Percentiles rank a stretch among this genome's conserved stretches.
phyloP scores from a whole-genome alignment of 2,113 vertebrate species.

The Thymallus thymallus region DNA sequence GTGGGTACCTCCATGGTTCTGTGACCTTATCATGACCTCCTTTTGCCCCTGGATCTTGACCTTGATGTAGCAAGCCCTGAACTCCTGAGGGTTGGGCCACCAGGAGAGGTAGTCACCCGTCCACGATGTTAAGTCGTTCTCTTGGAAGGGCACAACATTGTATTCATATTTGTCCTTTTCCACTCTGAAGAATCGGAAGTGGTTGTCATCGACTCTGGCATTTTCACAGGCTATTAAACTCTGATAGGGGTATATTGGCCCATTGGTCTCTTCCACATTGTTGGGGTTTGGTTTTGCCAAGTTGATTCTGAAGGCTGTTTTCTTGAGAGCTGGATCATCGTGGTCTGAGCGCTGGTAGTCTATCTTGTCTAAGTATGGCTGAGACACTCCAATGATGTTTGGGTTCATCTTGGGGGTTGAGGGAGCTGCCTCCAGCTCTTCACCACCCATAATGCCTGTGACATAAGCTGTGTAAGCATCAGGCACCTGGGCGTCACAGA shows the following conservation, averaged over 20 bases:
- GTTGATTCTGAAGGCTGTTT: constrained; percentile 89
- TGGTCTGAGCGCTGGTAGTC: constrained; percentile 89
- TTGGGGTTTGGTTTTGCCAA: constrained; percentile 88
- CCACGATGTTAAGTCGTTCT: constrained; percentile 89
- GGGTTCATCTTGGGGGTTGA: constrained; percentile 85
- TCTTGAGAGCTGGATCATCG: constrained; percentile 83
- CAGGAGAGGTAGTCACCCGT: constrained; percentile 89
- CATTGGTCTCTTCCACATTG: constrained; percentile 81
- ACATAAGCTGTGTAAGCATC: constrained; percentile 91
- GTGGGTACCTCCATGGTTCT: constrained; percentile 85
- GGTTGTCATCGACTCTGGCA: constrained; percentile 80
- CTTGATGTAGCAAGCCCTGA: constrained; percentile 94
- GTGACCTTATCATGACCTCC: constrained; percentile 90
- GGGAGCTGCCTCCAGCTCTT: constrained; percentile 91
- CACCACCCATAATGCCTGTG: constrained; percentile 87
- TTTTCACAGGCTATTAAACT: constrained; percentile 84
- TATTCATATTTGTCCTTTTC: constrained; percentile 96
- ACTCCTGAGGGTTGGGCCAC: constrained; percentile 99
- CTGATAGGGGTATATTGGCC: constrained; percentile 91
- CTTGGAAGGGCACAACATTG: constrained; percentile 92
- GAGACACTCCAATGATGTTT: constrained; percentile 84
- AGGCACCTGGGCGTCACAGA: constrained; percentile 80
- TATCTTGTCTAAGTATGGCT: constrained; percentile 88
- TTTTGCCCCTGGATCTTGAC: constrained; percentile 85
- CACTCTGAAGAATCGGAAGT: constrained; percentile 93